Evolutionary conservation across 1,140 invertebrate species (phyloP), one percentile per base, ranked within the genome.

Genomic region (Neocloeon triangulifer): DNA sequence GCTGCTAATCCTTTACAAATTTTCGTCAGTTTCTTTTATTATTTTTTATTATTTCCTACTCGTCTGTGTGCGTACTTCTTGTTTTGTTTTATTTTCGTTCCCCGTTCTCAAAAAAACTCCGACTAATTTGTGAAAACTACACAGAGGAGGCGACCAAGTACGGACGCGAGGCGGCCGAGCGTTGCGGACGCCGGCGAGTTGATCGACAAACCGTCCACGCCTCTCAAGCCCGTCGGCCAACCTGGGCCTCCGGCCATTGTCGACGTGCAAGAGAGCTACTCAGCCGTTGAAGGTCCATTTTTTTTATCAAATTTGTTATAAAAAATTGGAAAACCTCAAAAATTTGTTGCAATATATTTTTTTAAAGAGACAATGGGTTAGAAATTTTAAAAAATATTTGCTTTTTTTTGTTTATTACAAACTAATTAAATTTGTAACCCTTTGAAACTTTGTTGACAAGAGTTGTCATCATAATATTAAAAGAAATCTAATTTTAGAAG

Each of bases 281-380:
- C 77, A 14, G 81, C 78, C 27, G 76, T 86, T 54, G 86, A 92
- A 75, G 82, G 82, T 85, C n/a, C n/a, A n/a, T n/a, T n/a, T n/a
- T n/a, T n/a, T n/a, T n/a, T n/a, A n/a, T n/a, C n/a, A n/a, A n/a
- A n/a, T n/a, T n/a, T n/a, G n/a, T n/a, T n/a, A n/a, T n/a, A n/a
- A n/a, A n/a, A n/a, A n/a, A n/a, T n/a, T n/a, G n/a, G n/a, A n/a
- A n/a, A n/a, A n/a, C n/a, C n/a, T n/a, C n/a, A n/a, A n/a, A n/a
- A n/a, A n/a, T n/a, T n/a, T n/a, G n/a, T n/a, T n/a, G n/a, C n/a
- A n/a, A n/a, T n/a, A n/a, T n/a, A n/a, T n/a, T n/a, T n/a, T n/a
- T n/a, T n/a, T n/a, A n/a, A n/a, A n/a, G n/a, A n/a, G n/a, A n/a
- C n/a, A n/a, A n/a, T n/a, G n/a, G n/a, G n/a, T n/a, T n/a, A n/a